Base-by-base conservation (phyloP, 1,140 invertebrate genomes). In the Bilobella aurantiaca region DNA sequence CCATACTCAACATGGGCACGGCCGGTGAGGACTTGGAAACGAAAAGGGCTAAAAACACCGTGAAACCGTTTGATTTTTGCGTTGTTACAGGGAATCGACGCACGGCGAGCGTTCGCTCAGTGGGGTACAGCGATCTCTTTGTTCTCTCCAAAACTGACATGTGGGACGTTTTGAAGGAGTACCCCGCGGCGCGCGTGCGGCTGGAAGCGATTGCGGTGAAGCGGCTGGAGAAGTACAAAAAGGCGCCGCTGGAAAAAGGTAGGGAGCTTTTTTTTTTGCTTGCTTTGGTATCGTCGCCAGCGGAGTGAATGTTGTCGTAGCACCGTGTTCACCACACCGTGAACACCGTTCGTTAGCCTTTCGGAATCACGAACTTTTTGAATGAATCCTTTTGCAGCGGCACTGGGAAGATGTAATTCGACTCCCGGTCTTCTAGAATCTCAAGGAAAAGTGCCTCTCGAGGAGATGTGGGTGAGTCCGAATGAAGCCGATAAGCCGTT, bases 141-240 rank as follows among this genome's bases (percentile, higher is more conserved):
- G 94, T 97, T 73, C 85, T 99, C 58, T 94, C 91, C 76, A 99
- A 99, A 84, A 94, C 96, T 80, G 96, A 98, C 80, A 93, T 99
- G 87, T 98, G 96, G 96, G 96, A 98, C 78, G 96, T 98, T 29
- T 82, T 98, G 58, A 97, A 98, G 81, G 94, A 98, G 78, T 98
- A 98, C 81, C 96, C 95, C 2, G 91, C 93, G 1, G 95, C 95
- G 28, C 83, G 95, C 74, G 91, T 97, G 12, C 84, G 94, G 68
- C 82, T 98, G n/a, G 95, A 98, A 81, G 90, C 93, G 23, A 97
- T 98, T 73, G 95, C 95, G 49, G 92, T 95, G 70, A 97, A 96
- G 80, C 85, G 94, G 76, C 82, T 98, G 72, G 91, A 95, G 80
- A 95, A 95, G 78, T 95, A 95, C 80, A 94, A 93, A 78, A 89